Percentiles rank a stretch among this genome's conserved stretches.
phyloP scores from a whole-genome alignment of 1,140 invertebrate genomes.

The Sycobia sp. region DNA sequence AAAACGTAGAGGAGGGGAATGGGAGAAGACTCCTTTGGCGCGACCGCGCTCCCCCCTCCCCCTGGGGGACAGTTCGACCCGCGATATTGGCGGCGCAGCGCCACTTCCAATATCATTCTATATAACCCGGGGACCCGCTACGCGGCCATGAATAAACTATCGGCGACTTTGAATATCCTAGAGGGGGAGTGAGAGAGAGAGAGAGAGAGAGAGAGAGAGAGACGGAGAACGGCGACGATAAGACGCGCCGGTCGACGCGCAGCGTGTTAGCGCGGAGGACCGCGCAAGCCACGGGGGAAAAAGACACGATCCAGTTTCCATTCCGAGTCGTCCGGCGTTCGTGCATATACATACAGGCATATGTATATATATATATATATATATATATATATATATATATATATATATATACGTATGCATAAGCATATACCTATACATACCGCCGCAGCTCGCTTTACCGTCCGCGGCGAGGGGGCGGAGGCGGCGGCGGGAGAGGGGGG shows the following conservation, averaged over 20 bases:
- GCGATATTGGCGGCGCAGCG: conserved; percentile 58
- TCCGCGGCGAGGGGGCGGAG: neutral
- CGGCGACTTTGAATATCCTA: conserved; percentile 62
- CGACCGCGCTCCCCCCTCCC: conserved; percentile 45
- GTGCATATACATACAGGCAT: too few species aligned
- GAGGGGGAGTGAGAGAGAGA: conserved; percentile 3
- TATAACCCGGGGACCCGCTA: conserved; percentile 46
- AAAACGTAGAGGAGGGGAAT: too few species aligned
- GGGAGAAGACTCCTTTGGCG: too few species aligned
- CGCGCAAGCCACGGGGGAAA: neutral
- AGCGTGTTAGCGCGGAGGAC: conserved; percentile 1
- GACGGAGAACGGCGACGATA: too few species aligned
- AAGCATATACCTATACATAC: too few species aligned
- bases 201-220: neutral
- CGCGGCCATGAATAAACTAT: conserved; percentile 64
- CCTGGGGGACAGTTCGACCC: conserved; percentile 62
- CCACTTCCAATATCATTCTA: conserved; percentile 62
- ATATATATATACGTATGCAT: conserved; percentile 2
- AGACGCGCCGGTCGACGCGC: too few species aligned
- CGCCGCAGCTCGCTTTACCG: too few species aligned
- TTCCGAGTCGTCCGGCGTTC: conserved; percentile 5
- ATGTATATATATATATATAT: too few species aligned
- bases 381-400: neutral
- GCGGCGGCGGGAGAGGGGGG: neutral
- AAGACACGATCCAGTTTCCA: conserved; percentile 28